Evolutionary conservation across 1,140 invertebrate genomes (phyloP).

Genomic region (Helicorthomorpha holstii): DNA sequence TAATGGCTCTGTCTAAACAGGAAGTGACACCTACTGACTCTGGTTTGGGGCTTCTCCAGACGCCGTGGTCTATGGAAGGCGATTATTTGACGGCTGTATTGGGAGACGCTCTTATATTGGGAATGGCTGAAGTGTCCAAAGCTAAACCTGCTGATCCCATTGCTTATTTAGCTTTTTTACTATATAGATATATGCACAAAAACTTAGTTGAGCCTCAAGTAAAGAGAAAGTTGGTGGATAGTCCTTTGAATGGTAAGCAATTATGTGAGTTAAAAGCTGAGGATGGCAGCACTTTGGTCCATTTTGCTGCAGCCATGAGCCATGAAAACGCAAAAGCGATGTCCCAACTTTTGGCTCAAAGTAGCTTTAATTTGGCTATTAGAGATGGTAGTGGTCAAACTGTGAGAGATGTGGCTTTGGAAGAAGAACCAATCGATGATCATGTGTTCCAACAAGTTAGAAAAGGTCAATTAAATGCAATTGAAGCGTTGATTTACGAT

Average conservation of each 20-base stretch:
- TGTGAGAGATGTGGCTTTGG: conserved; percentile 63
- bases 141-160: conserved; percentile 62
- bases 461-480: conserved; percentile 36
- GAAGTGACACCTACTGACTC: background rate
- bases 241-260: background rate
- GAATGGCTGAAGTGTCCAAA: conserved; percentile 64
- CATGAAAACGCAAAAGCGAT: conserved; percentile 56
- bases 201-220: background rate
- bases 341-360: conserved; percentile 55
- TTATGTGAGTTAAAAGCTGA: conserved; percentile 42
- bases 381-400: conserved; percentile 69
- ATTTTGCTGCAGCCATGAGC: conserved; percentile 60
- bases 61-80: conserved; percentile 49
- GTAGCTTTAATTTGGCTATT: conserved; percentile 46
- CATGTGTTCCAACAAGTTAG: conserved; percentile 55
- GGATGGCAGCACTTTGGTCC: conserved; percentile 71
- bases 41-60: background rate
- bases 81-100: conserved; percentile 62
- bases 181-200: conserved; percentile 39
- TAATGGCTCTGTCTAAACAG: background rate
- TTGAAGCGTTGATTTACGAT: conserved; percentile 57
- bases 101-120: conserved; percentile 69
- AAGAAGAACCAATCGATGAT: conserved; percentile 58
- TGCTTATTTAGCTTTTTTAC: conserved; percentile 57
- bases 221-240: background rate